Evolutionary conservation across 2,888 invertebrate genomes (phyloP), one percentile per base, ranked within the genome.

Genomic region (Xanthorhoe spadicearia): DNA sequence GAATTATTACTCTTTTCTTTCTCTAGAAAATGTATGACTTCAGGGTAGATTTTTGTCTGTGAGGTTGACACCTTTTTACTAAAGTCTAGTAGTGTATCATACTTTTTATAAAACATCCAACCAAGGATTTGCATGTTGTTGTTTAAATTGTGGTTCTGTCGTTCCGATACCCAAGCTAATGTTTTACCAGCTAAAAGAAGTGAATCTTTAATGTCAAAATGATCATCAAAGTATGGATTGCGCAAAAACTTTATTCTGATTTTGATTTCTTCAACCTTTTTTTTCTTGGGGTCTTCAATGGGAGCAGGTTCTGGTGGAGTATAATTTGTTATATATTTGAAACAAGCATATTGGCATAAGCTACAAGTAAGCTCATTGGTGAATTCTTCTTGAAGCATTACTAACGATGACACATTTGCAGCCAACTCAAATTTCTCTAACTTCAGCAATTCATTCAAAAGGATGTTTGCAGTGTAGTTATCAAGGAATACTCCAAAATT

Each of bases 401-500:
- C 87, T 65, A 97, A 92, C 62, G 95, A 94, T 0, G 97, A 97
- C 15, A 98, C 92, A 84, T 95, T 94, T 0, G 97, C 96, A 15
- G 98, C 99, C 66, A 94, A 92, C 50, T 92, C 92, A 83, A 92
- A 96, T 80, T 97, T 94, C 62, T 95, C 90, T 38, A 93, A 88
- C 78, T 96, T 95, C 63, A 99, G 88, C 77, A 97, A 96, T 62
- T 94, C 94, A 82, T 99, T 96, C 89, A 99, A 93, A 46, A 98
- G 87, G 58, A 98, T 91, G 85, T 97, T 98, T 8, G 96, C 96
- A 35, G 95, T 94, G 75, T 95, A 96, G 68, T 95, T 87, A 88
- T 99, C 98, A n/a, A 98, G 94, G 83, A 99, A 99, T 38, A 99
- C 88, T 0, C 99, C 99, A 92, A 96, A 99, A 80, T 96, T 96